Conservation (phyloP, 1,140 invertebrate species). For the Leptinotarsa defecta region DNA sequence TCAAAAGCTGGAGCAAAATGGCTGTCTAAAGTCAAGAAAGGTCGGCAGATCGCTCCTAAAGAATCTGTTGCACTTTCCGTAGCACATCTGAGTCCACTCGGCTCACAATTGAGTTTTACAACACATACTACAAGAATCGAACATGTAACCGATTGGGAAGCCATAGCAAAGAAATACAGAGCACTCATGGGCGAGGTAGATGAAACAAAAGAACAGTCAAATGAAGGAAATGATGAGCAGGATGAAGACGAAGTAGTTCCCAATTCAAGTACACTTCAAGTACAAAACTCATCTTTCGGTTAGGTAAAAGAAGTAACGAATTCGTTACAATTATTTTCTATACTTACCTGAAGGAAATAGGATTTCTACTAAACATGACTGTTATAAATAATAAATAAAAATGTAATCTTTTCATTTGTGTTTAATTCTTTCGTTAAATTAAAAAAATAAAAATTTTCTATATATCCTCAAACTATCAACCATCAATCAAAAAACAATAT, state of each 20-base stretch:
- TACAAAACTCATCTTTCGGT: conserved; percentile 31
- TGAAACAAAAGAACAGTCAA: conserved; percentile 61
- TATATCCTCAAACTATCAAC: too few species aligned
- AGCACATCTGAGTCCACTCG: conserved; percentile 77
- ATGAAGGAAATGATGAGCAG: conserved; percentile 60
- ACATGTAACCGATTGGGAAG: conserved; percentile 89
- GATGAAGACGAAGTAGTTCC: conserved; percentile 55
- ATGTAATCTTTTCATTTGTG: background rate
- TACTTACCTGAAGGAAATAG: background rate
- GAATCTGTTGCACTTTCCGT: conserved; percentile 78
- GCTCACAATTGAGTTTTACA: conserved; percentile 80
- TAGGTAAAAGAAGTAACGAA: conserved; percentile 18
- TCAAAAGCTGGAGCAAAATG: conserved; percentile 84
- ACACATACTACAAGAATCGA: conserved; percentile 74
- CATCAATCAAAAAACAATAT: too few species aligned
- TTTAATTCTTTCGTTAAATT: too few species aligned
- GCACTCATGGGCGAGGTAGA: conserved; percentile 73
- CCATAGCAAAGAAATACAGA: conserved; percentile 87
- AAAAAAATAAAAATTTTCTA: too few species aligned
- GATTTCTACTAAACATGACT: background rate
- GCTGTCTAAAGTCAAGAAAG: conserved; percentile 82
- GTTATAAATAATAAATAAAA: background rate
- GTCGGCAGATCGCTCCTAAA: conserved; percentile 74
- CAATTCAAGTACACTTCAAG: conserved; percentile 41
- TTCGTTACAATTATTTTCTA: background rate